Base-by-base conservation (phyloP, 2,888 invertebrate species). In the Drosophila subquinaria region DNA sequence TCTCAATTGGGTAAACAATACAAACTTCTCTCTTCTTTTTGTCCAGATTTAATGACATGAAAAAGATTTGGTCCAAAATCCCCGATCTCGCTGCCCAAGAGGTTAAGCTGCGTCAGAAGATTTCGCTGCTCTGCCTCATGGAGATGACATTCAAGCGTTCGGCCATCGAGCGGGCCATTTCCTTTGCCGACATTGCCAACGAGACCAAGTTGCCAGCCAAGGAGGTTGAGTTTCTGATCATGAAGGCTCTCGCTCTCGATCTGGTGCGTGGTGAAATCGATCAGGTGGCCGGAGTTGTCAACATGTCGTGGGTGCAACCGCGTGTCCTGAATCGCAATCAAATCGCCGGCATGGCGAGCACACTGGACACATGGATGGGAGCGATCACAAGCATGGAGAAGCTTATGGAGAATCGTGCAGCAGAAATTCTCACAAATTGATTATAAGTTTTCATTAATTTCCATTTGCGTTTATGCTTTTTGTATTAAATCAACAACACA, bases 71-170 rank as follows among this genome's bases (percentile, higher is more conserved):
- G 97, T 94, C 94, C 4, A 95, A 95, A 70, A 96, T 98, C 80
- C 96, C 97, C 0, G 98, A 98, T 93, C 93, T 99, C 20, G 95
- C 95, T 10, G 95, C 96, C 0, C 96, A 97, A 73, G 98, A 98
- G 90, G 92, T 95, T 0, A 95, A 96, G 88, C 93, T 99, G 78
- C 94, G 97, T 20, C 97, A 98, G 93, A 99, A 99, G 94, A 98
- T 99, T 71, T 97, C 98, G 0, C 94, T 99, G 20, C 94, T 99
- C 15, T 98, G 99, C 91, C 94, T 99, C 0, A 99, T 99, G 98
- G 93, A 97, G 96, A 98, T 99, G 98, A 98, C 99, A 0, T 98
- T 99, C 91, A 97, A 97, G 91, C 95, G 98, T 56, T 96, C 98
- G 0, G 97, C 98, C 0, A 97, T 97, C 55, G 95, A 97, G 81